Evolutionary conservation across 2,113 vertebrate species (phyloP).

Genomic region (Sinocyclocheilus anshuiensis): DNA sequence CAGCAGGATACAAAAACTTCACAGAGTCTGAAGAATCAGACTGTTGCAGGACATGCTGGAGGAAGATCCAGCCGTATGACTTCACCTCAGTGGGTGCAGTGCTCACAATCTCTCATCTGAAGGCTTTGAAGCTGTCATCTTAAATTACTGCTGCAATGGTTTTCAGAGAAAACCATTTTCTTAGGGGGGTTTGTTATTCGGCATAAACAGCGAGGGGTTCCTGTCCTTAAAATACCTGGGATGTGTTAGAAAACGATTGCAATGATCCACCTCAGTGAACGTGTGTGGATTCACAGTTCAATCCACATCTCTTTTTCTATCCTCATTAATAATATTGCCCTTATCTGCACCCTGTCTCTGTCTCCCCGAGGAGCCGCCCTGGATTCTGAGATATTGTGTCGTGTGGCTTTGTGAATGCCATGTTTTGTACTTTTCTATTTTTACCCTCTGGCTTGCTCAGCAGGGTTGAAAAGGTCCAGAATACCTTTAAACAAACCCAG

Average conservation of each 20-base stretch:
- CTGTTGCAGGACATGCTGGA: slow-evolving; percentile 11
- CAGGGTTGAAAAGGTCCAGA: slow-evolving; percentile 46
- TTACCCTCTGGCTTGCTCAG: slow-evolving; percentile 31
- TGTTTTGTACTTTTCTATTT: slow-evolving; percentile 45
- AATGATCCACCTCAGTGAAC: slow-evolving; percentile 9
- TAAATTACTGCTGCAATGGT: slow-evolving; percentile 26
- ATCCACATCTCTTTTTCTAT: slow-evolving; percentile 1
- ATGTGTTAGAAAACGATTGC: slow-evolving; percentile 1
- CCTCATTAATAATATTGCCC: slow-evolving; percentile 15
- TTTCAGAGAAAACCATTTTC: slow-evolving; percentile 33
- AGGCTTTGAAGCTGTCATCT: slow-evolving; percentile 25
- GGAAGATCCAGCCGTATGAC: slow-evolving; percentile 12
- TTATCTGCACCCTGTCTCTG: slow-evolving; percentile 12
- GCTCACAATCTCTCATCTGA: slow-evolving; percentile 33
- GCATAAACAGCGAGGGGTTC: not conserved
- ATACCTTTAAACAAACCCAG: slow-evolving; percentile 55
- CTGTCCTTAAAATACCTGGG: slow-evolving; percentile 17
- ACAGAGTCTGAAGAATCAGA: not conserved
- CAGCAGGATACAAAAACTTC: slow-evolving; percentile 30
- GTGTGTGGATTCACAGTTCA: not conserved
- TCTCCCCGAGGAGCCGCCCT: not conserved
- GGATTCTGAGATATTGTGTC: slow-evolving; percentile 27
- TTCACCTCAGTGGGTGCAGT: slow-evolving; percentile 34
- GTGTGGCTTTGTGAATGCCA: slow-evolving; percentile 38
- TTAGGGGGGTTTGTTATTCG: slow-evolving; percentile 7